Percentiles rank a stretch among this genome's conserved stretches.
These are phyloP conservation scores for Sebastes matsubarae DNA, from an alignment of 2,797 vertebrate genomes.

Conservation along the genomic window DNA sequence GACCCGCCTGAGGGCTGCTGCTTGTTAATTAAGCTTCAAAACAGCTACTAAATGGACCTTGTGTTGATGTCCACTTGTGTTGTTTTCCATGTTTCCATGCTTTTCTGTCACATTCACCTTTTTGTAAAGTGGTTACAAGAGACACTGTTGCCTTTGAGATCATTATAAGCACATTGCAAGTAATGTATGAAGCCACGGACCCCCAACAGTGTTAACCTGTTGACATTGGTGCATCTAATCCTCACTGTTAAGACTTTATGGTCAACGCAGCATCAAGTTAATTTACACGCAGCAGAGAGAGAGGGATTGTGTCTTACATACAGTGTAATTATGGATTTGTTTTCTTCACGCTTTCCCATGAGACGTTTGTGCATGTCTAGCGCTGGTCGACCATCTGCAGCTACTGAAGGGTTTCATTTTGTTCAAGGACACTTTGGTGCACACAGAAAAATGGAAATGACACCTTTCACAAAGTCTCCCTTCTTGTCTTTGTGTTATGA, in stretches of 20 bases:
- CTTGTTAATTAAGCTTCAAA: background rate
- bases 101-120: background rate
- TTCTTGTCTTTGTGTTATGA: background rate
- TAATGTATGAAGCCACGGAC: background rate
- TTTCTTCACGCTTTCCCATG: background rate
- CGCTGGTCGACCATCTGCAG: constrained; percentile 4
- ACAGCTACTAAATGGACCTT: too few species aligned
- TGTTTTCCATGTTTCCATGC: too few species aligned
- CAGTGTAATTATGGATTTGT: constrained; percentile 2
- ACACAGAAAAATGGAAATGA: background rate
- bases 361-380: background rate
- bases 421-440: constrained; percentile 22
- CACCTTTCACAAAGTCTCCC: background rate
- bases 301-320: background rate
- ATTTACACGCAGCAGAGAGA: background rate
- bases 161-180: too few species aligned
- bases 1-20: background rate
- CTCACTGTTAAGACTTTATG: background rate
- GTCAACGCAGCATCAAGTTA: background rate
- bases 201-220: background rate
- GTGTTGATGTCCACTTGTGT: too few species aligned
- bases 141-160: background rate
- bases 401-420: background rate
- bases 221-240: background rate
- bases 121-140: background rate